Conservation (phyloP, 2,888 invertebrate species). For the Liopterus haemorrhoidalis region DNA sequence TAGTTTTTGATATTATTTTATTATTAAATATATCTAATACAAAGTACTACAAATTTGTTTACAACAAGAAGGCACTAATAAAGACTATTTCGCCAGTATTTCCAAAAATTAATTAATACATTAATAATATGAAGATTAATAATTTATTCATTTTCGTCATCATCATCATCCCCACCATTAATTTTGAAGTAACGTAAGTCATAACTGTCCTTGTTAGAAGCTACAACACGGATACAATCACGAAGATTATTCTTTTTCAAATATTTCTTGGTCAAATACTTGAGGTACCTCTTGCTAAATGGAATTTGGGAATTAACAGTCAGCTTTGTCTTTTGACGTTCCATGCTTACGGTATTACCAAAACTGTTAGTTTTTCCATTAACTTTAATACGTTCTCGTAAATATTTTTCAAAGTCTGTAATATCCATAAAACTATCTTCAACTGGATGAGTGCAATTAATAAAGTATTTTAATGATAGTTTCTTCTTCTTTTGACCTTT, state of each 20-base stretch:
- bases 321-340: slow-evolving; percentile 86
- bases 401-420: slow-evolving; percentile 87
- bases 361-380: slow-evolving; percentile 95
- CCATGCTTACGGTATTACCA: slow-evolving; percentile 82
- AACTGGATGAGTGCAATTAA: slow-evolving; percentile 98
- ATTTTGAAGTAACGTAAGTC: slow-evolving; percentile 99
- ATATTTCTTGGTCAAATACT: slow-evolving; percentile 99
- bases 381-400: slow-evolving; percentile 87
- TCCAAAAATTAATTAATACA: slow-evolving; percentile 3
- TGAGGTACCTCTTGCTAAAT: slow-evolving; percentile 85
- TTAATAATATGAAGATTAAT: slow-evolving; percentile 32
- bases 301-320: slow-evolving; percentile 82
- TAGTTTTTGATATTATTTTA: too few relatives aligned
- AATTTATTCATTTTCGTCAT: slow-evolving; percentile 85
- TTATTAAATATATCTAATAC: too few relatives aligned
- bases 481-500: slow-evolving; percentile 90
- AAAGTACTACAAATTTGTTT: too few relatives aligned
- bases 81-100: too few relatives aligned
- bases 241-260: slow-evolving; percentile 98
- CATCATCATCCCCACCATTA: slow-evolving; percentile 66
- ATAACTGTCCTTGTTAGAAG: slow-evolving; percentile 90
- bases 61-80: too few relatives aligned
- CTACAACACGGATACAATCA: slow-evolving; percentile 99
- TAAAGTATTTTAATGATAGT: slow-evolving; percentile 81
- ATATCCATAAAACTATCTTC: slow-evolving; percentile 99